Percentiles rank a stretch among this genome's conserved stretches.
phyloP scores from a whole-genome alignment of 2,797 vertebrate species.

The Tokudaia muenninki region DNA sequence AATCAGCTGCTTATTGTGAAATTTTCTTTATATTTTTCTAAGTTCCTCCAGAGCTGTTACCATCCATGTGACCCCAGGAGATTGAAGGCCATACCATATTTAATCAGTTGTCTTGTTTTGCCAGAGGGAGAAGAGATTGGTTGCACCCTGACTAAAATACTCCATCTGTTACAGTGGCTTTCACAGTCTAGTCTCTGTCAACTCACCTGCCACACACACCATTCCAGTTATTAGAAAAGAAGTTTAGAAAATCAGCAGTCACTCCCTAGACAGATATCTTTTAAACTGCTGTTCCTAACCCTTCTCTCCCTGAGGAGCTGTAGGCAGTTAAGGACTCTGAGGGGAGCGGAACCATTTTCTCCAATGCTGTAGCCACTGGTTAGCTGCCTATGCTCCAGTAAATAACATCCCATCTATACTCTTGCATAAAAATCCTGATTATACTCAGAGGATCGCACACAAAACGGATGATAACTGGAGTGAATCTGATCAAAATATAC shows the following conservation, averaged over 20 bases:
- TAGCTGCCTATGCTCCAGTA: not conserved
- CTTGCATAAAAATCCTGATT: not conserved
- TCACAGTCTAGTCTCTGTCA: not conserved
- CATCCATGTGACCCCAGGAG: not conserved
- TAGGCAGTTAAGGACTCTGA: not conserved
- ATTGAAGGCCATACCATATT: not conserved
- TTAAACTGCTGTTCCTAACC: not conserved
- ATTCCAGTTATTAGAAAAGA: slow-evolving; percentile 28
- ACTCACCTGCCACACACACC: not conserved
- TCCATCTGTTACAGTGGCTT: not conserved
- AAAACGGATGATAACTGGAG: not conserved
- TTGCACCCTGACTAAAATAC: slow-evolving; percentile 29
- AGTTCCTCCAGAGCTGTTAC: slow-evolving; percentile 34
- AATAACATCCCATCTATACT: not conserved
- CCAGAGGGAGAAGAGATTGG: slow-evolving; percentile 25
- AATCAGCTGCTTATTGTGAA: slow-evolving; percentile 13
- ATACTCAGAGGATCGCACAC: not conserved
- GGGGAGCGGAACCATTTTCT: not conserved
- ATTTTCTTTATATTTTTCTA: slow-evolving; percentile 65
- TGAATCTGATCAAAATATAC: not conserved
- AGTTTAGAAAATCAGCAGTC: slow-evolving; percentile 51
- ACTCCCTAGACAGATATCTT: not conserved
- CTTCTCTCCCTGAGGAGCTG: not conserved
- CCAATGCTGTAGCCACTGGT: no score
- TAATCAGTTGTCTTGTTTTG: slow-evolving; percentile 21